Conservation (phyloP, 2,113 vertebrate species). For the Tinamus guttatus region DNA sequence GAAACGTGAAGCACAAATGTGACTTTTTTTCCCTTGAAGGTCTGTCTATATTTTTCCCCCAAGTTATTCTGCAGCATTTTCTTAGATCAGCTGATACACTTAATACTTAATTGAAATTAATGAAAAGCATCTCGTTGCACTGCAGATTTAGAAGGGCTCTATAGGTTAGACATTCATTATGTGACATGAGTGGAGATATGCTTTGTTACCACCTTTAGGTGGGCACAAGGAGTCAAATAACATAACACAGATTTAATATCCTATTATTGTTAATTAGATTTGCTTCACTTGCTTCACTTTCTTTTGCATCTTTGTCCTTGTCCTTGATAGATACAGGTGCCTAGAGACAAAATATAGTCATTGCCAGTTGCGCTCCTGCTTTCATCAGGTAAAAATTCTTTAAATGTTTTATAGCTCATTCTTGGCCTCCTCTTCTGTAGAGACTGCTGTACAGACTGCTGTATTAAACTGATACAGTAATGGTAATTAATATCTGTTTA, state of each 20-base stretch:
- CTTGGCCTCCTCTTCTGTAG: neutral
- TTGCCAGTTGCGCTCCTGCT: neutral
- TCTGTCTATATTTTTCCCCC: neutral
- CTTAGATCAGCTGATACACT: neutral
- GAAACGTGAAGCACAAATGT: neutral
- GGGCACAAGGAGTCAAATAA: neutral
- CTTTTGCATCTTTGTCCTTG: constrained; percentile 3
- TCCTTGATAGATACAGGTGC: constrained; percentile 23
- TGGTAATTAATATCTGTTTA: neutral
- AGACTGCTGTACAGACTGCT: neutral
- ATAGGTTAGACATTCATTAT: neutral
- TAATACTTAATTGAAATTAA: neutral
- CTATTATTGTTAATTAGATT: constrained; percentile 48
- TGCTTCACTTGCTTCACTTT: constrained; percentile 54
- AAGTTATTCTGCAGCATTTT: neutral
- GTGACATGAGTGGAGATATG: neutral
- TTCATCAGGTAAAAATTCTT: neutral
- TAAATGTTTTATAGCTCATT: constrained; percentile 9
- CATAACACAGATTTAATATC: constrained; percentile 25
- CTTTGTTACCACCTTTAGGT: constrained; percentile 3
- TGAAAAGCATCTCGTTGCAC: neutral
- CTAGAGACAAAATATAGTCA: neutral
- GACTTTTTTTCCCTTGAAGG: neutral
- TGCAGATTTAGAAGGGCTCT: neutral
- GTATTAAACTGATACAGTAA: neutral